These are phyloP conservation scores for Perithous albicinctus DNA, from an alignment of 2,888 invertebrate species.

Conservation along the genomic window DNA sequence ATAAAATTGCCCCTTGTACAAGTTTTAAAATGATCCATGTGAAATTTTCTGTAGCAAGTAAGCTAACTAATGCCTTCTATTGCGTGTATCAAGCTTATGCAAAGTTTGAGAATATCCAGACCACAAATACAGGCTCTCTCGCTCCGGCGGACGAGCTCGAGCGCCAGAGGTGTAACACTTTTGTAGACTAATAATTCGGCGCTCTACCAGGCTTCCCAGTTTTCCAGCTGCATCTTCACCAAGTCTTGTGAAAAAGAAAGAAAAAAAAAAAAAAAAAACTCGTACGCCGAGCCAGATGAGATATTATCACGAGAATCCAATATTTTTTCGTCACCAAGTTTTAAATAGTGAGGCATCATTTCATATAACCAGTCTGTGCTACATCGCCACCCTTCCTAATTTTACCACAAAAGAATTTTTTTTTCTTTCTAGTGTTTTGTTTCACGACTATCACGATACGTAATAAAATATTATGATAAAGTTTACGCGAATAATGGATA, in stretches of 20 bases:
- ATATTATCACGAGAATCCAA: background rate
- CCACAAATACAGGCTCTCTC: constrained; percentile 35
- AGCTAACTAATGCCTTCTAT: constrained; percentile 75
- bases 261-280: constrained; percentile 5
- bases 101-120: constrained; percentile 76
- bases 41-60: background rate
- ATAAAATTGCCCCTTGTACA: background rate
- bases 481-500: constrained; percentile 36
- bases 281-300: constrained; percentile 4
- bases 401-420: constrained; percentile 11
- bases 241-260: no score
- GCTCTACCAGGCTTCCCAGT: background rate
- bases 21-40: background rate
- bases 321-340: constrained; percentile 60
- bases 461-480: constrained; percentile 28
- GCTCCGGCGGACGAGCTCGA: constrained; percentile 39
- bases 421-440: background rate
- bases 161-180: constrained; percentile 3
- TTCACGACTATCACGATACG: constrained; percentile 43
- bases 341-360: constrained; percentile 81
- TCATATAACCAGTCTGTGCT: constrained; percentile 85
- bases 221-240: background rate
- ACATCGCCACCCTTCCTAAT: constrained; percentile 82
- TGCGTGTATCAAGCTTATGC: constrained; percentile 73
- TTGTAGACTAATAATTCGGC: constrained; percentile 1